Percentiles rank a stretch among this genome's conserved stretches.
phyloP scores from a whole-genome alignment of 2,113 vertebrate genomes.

The Emydura subglobosa region DNA sequence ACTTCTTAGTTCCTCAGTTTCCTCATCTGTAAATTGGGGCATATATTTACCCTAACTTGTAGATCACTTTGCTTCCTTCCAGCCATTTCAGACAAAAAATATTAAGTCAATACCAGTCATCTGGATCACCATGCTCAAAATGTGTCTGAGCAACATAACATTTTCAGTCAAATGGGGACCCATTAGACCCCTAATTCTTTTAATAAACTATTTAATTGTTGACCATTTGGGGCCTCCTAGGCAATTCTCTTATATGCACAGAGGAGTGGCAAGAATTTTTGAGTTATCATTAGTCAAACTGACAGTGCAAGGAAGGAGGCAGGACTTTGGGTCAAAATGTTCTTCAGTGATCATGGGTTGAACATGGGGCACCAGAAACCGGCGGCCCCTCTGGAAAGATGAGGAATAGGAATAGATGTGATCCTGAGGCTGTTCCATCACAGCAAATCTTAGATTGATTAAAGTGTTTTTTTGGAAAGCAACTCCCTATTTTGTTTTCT shows the following conservation, averaged over 20 bases:
- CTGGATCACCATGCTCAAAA: neutral
- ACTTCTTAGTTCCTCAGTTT: neutral
- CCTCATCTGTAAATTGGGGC: neutral
- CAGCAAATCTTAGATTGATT: neutral
- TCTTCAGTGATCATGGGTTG: neutral
- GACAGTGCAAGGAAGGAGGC: neutral
- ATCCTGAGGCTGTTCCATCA: neutral
- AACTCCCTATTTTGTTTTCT: neutral
- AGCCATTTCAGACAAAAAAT: neutral
- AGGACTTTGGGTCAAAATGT: neutral
- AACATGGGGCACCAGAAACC: neutral
- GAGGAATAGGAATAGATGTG: neutral
- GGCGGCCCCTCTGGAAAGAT: neutral
- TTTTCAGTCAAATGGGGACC: neutral
- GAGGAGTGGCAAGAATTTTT: neutral
- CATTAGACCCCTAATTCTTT: neutral
- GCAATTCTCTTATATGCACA: neutral
- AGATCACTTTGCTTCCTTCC: neutral
- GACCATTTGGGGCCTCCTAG: neutral
- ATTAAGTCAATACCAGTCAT: neutral
- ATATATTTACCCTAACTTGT: neutral
- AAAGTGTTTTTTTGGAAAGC: neutral
- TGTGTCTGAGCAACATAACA: neutral
- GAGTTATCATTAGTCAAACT: neutral
- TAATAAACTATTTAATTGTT: neutral